Evolutionary conservation across 2,113 vertebrate species (phyloP), one percentile per base, ranked within the genome.

Genomic region (Aptenodytes patagonicus): DNA sequence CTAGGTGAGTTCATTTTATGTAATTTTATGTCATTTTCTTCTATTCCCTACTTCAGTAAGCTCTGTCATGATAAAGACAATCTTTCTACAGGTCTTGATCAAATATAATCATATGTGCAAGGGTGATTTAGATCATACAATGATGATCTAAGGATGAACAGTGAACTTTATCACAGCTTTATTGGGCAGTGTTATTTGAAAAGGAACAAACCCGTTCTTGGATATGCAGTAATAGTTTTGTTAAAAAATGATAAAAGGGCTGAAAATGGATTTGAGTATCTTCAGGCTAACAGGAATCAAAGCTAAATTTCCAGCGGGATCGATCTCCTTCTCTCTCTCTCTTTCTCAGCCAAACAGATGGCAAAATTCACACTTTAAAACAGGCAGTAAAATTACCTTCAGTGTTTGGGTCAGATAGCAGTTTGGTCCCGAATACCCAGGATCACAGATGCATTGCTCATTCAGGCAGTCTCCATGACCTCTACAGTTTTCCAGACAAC

Each of bases 391-490:
- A 89, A 83, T 97, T 98, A 99, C 99, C 99, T 99, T 99, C 29
- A 99, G 97, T 34, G 98, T 97, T 44, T 98, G 96, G 72, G 99
- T 99, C 95, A 99, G 97, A 34, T 99, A 99, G 96, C 99, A 99
- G 97, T 99, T 99, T 83, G 98, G 98, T 68, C 99, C 99, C 0
- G 99, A 99, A 96, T 99, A 99, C 11, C 99, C 99, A 1, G 99
- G 99, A 92, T 99, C 99, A 94, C 99, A 99, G 90, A 99, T 98
- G 92, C 99, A 99, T 83, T 98, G 98, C 82, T 99, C 98, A 93
- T 99, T 99, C 96, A 99, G 97, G 95, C 99, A 99, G 95, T 99
- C 99, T 55, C 99, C 99, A 60, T 99, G 99, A 40, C 99, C 99
- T 62, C 98, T 98, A 61, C 99, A 99, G 97, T 99, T 99, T 97